These are phyloP conservation scores for Psilanteris sp. DNA, from an alignment of 1,140 invertebrate genomes.

Conservation along the genomic window DNA sequence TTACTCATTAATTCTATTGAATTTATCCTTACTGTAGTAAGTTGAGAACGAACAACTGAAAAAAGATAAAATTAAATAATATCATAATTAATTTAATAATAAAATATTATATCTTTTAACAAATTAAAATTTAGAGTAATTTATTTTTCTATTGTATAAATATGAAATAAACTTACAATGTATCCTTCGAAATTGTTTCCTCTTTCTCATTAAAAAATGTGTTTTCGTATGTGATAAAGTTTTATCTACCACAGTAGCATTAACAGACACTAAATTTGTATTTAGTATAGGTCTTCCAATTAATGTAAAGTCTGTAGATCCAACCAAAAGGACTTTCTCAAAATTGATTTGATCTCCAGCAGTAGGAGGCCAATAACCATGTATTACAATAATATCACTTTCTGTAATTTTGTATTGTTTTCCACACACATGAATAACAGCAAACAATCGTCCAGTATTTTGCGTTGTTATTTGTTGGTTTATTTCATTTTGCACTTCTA, in stretches of 20 bases:
- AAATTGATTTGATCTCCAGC: slow-evolving; percentile 90
- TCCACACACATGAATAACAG: slow-evolving; percentile 89
- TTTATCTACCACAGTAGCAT: slow-evolving; percentile 94
- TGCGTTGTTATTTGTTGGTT: slow-evolving; percentile 81
- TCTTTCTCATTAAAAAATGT: slow-evolving; percentile 86
- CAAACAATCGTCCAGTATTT: slow-evolving; percentile 89
- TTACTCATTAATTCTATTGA: slow-evolving; percentile 12
- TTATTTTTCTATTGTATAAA: neutral
- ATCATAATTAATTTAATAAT: neutral
- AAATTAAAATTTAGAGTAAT: neutral
- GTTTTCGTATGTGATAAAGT: slow-evolving; percentile 91
- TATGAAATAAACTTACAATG: slow-evolving; percentile 81
- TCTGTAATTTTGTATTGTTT: slow-evolving; percentile 93
- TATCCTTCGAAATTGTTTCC: slow-evolving; percentile 88
- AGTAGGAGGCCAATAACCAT: slow-evolving; percentile 91
- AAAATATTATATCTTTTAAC: slow-evolving; percentile 2
- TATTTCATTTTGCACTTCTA: slow-evolving; percentile 80
- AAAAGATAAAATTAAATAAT: slow-evolving; percentile 3
- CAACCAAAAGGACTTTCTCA: slow-evolving; percentile 93
- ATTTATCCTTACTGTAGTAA: slow-evolving; percentile 27
- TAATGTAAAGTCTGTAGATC: slow-evolving; percentile 91
- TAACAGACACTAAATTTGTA: slow-evolving; percentile 86
- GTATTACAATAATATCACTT: slow-evolving; percentile 91
- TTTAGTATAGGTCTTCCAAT: slow-evolving; percentile 91
- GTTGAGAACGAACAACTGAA: slow-evolving; percentile 25